Evolutionary conservation across 2,888 invertebrate species (phyloP).

Genomic region (Ichneumoninae sp.): DNA sequence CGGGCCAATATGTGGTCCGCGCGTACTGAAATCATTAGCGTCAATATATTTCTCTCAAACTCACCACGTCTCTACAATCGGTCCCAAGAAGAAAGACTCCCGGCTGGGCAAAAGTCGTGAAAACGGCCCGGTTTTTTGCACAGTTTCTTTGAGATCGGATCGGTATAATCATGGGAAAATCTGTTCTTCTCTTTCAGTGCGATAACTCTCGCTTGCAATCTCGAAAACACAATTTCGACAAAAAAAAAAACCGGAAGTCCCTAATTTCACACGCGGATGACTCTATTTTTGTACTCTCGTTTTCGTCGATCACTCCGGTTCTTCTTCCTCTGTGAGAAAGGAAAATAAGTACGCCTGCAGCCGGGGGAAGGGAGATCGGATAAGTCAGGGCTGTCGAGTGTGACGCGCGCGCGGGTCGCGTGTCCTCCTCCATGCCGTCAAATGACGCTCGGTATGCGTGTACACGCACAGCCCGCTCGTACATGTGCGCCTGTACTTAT

Average conservation of each 20-base stretch:
- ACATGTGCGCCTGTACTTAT: not conserved
- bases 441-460: not conserved
- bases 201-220: not conserved
- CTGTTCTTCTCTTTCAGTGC: no score
- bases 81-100: not conserved
- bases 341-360: not conserved
- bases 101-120: not conserved
- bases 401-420: conserved; percentile 60
- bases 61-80: conserved; percentile 9
- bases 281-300: not conserved
- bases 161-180: not conserved
- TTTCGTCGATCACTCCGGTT: conserved; percentile 12
- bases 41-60: conserved; percentile 38
- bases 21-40: conserved; percentile 30
- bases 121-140: no score
- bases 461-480: not conserved
- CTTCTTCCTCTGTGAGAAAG: conserved; percentile 52
- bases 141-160: not conserved
- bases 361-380: conserved; percentile 54
- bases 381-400: conserved; percentile 65
- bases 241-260: not conserved
- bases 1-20: conserved; percentile 7
- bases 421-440: conserved; percentile 42
- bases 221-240: not conserved
- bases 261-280: conserved; percentile 20